phyloP scores from a whole-genome alignment of 1,140 invertebrate species.

The Drosophila neocordata region DNA sequence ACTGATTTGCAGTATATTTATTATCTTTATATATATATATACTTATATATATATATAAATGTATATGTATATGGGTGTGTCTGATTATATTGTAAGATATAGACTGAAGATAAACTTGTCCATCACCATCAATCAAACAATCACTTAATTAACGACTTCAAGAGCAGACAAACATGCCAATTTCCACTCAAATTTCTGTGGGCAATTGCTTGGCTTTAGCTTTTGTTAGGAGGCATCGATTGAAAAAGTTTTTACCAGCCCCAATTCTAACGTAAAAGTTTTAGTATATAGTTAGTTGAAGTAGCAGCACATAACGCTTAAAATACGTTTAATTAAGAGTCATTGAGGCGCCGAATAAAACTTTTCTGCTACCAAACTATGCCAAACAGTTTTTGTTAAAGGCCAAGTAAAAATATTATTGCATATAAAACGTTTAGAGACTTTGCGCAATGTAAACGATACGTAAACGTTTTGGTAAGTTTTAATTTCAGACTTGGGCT shows the following conservation, averaged over 20 bases:
- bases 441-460: slow-evolving; percentile 53
- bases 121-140: slow-evolving; percentile 68
- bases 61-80: slow-evolving; percentile 11
- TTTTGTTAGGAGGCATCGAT: slow-evolving; percentile 65
- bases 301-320: slow-evolving; percentile 48
- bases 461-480: slow-evolving; percentile 33
- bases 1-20: neutral
- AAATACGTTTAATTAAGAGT: slow-evolving; percentile 63
- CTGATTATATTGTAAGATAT: neutral
- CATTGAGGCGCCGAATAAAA: slow-evolving; percentile 9
- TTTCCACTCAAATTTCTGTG: slow-evolving; percentile 45
- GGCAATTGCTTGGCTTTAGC: slow-evolving; percentile 41
- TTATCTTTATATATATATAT: neutral
- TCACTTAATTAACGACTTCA: slow-evolving; percentile 77
- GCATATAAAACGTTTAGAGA: slow-evolving; percentile 60
- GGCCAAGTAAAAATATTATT: slow-evolving; percentile 58
- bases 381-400: slow-evolving; percentile 19
- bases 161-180: slow-evolving; percentile 52
- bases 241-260: slow-evolving; percentile 57
- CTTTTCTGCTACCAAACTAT: slow-evolving; percentile 39
- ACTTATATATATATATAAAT: slow-evolving; percentile 15
- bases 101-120: neutral
- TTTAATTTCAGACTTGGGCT: neutral
- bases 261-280: slow-evolving; percentile 35
- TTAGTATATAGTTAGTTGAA: slow-evolving; percentile 22